Conservation (phyloP, 2,888 invertebrate species). For the Meteorus colon region DNA sequence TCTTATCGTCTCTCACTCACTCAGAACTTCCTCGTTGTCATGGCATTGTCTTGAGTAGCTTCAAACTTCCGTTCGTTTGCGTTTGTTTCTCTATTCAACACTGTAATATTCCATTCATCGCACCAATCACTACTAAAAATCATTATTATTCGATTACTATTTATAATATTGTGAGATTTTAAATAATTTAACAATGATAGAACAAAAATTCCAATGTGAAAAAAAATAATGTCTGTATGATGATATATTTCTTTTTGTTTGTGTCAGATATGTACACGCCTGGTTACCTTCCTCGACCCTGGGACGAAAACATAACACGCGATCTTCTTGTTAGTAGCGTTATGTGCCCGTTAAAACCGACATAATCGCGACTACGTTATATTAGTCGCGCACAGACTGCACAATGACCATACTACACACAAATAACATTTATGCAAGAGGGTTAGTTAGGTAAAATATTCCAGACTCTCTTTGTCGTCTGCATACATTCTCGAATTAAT, state of each 20-base stretch:
- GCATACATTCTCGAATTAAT: not conserved
- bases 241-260: not conserved
- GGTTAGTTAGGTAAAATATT: not conserved
- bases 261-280: slow-evolving; percentile 43
- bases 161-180: not conserved
- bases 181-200: not conserved
- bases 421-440: not conserved
- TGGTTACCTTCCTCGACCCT: slow-evolving; percentile 53
- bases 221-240: not conserved
- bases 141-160: not conserved
- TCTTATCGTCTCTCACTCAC: not conserved
- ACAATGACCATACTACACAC: not conserved
- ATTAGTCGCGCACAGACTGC: not conserved
- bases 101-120: not conserved
- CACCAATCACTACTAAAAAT: not conserved
- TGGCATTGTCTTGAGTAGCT: slow-evolving; percentile 27
- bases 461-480: not conserved
- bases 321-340: slow-evolving; percentile 66
- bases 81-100: not conserved
- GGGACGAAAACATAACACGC: slow-evolving; percentile 59
- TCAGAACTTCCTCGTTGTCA: slow-evolving; percentile 5
- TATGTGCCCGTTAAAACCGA: slow-evolving; percentile 63
- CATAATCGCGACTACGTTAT: slow-evolving; percentile 54
- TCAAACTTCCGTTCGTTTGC: slow-evolving; percentile 24
- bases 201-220: not conserved